A percentile compares a stretch with the other conserved stretches of the same genome.
Evolutionary conservation across 2,113 vertebrate genomes (phyloP).

Genomic region (Eudyptes chrysolophus): DNA sequence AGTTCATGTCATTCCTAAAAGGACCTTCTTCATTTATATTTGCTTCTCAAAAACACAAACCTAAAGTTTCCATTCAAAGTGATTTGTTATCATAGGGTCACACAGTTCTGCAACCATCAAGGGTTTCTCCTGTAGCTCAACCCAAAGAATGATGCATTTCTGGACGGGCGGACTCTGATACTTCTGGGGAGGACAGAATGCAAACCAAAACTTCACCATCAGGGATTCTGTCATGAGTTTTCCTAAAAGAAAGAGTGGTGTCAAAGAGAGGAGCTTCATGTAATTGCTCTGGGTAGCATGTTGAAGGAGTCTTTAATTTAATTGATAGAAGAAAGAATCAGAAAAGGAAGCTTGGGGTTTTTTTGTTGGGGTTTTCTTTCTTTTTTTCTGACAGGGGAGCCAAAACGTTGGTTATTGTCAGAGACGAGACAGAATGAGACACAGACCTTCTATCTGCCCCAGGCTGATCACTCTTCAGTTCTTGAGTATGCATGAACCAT

Average conservation of each 20-base stretch:
- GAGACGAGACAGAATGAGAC: neutral
- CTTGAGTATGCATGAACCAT: neutral
- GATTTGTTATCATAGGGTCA: neutral
- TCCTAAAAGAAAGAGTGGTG: neutral
- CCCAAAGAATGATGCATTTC: neutral
- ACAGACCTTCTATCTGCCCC: neutral
- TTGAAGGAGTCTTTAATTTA: neutral
- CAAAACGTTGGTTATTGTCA: neutral
- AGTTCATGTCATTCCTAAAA: neutral
- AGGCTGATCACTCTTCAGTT: neutral
- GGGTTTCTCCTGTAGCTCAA: neutral
- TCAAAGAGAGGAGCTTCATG: neutral
- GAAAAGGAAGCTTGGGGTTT: neutral
- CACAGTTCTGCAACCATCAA: neutral
- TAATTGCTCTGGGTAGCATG: neutral
- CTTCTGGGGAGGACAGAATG: neutral
- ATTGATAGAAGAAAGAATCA: neutral
- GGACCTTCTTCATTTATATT: neutral
- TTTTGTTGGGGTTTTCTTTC: fast-evolving
- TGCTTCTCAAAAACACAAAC: neutral
- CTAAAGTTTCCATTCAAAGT: neutral
- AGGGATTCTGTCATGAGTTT: neutral
- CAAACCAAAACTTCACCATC: neutral
- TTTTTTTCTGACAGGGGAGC: neutral
- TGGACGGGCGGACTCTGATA: neutral